A percentile compares a stretch with the other conserved stretches of the same genome.
phyloP scores from a whole-genome alignment of 1,140 invertebrate genomes.

The Drosophila leontia region DNA sequence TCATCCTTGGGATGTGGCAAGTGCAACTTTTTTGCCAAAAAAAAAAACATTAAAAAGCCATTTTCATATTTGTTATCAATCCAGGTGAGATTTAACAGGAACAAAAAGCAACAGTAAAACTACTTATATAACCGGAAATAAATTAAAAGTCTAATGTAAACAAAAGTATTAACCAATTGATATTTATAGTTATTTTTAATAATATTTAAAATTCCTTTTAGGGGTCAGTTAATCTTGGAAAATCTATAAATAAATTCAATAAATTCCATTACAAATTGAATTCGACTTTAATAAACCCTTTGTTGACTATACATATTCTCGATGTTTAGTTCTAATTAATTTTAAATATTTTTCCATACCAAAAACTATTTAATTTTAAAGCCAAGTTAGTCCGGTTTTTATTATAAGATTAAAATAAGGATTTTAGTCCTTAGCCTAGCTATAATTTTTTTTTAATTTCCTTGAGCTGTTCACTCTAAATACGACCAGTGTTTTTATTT shows the following conservation, averaged over 20 bases:
- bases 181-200: neutral
- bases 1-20: conserved; percentile 29
- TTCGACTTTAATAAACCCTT: too few relatives aligned
- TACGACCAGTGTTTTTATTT: neutral
- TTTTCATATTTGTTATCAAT: conserved; percentile 35
- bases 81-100: conserved; percentile 9
- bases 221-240: neutral
- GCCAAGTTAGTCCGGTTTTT: too few relatives aligned
- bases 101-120: neutral
- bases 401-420: too few relatives aligned
- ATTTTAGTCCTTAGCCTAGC: too few relatives aligned
- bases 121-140: neutral
- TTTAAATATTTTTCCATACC: neutral
- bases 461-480: neutral
- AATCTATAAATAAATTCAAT: neutral
- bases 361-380: neutral
- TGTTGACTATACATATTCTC: too few relatives aligned
- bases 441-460: neutral
- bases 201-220: too few relatives aligned
- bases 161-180: neutral
- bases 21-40: conserved; percentile 21
- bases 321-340: neutral
- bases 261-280: neutral
- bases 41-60: conserved; percentile 42
- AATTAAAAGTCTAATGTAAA: too few relatives aligned